A percentile compares a stretch with the other conserved stretches of the same genome.
These are phyloP conservation scores for Pitangus sulphuratus DNA, from an alignment of 2,797 vertebrate genomes.

Conservation along the genomic window DNA sequence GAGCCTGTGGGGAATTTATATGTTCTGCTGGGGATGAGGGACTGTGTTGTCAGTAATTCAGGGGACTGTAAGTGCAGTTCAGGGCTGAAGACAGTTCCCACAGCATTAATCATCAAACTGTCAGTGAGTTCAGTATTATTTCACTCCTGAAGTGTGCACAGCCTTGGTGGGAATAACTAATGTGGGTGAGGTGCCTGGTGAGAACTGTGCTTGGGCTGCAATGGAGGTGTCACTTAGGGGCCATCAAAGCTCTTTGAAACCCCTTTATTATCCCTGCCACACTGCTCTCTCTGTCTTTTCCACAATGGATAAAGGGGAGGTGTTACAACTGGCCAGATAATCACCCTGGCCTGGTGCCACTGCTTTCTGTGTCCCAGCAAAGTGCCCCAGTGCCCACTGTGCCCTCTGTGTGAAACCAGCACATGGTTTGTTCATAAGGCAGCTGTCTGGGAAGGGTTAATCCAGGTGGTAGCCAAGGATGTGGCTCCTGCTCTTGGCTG, in stretches of 20 bases:
- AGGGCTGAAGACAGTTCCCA: background rate
- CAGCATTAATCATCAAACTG: background rate
- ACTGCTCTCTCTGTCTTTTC: background rate
- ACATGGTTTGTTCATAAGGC: rapidly evolving
- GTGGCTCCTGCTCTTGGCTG: background rate
- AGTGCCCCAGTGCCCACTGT: background rate
- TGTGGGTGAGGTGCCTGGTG: background rate
- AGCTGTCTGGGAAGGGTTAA: background rate
- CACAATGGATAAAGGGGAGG: background rate
- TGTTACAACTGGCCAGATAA: background rate
- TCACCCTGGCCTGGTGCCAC: background rate
- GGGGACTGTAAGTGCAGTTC: background rate
- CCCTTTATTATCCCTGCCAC: rapidly evolving
- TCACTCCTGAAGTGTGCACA: background rate
- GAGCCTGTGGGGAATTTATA: background rate
- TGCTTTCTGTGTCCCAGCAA: background rate
- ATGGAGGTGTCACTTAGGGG: background rate
- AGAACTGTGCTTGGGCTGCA: background rate
- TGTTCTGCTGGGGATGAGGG: background rate
- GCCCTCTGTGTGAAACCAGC: background rate
- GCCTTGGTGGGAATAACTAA: background rate
- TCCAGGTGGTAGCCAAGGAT: background rate
- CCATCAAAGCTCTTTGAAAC: background rate
- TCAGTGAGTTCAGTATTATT: background rate
- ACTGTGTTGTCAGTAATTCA: background rate